Percentiles rank a stretch among this genome's conserved stretches.
Evolutionary conservation across 2,888 invertebrate species (phyloP).

Genomic region (Pristionchus fissidentatus): DNA sequence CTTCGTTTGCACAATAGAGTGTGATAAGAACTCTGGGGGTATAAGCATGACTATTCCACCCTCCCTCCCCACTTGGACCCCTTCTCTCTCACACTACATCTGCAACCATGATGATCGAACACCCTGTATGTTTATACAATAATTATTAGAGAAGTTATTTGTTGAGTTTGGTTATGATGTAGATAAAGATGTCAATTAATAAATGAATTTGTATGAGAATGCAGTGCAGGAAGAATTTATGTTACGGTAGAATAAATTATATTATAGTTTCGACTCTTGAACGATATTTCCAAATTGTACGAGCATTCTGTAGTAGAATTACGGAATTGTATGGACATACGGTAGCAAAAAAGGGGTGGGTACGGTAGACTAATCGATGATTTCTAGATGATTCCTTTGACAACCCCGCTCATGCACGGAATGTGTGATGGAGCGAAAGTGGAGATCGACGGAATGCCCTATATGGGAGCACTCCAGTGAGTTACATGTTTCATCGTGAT

Average conservation of each 20-base stretch:
- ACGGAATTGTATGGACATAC: no score
- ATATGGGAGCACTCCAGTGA: background rate
- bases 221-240: background rate
- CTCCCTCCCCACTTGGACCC: background rate
- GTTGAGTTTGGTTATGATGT: conserved; percentile 17
- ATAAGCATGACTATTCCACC: conserved; percentile 1
- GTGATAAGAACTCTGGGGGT: conserved; percentile 29
- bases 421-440: conserved; percentile 44
- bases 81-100: background rate
- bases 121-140: conserved; percentile 47
- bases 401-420: conserved; percentile 30
- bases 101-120: conserved; percentile 45
- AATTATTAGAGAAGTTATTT: conserved; percentile 5
- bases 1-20: conserved; percentile 18
- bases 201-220: background rate
- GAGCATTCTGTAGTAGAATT: no score
- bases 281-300: background rate
- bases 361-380: background rate
- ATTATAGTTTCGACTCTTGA: background rate
- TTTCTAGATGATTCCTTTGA: conserved; percentile 41
- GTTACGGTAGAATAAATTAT: no score
- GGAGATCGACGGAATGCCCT: conserved; percentile 38
- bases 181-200: background rate
- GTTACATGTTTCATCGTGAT: background rate
- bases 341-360: background rate